phyloP scores from a whole-genome alignment of 2,797 vertebrate species.

The Eospalax fontanierii region DNA sequence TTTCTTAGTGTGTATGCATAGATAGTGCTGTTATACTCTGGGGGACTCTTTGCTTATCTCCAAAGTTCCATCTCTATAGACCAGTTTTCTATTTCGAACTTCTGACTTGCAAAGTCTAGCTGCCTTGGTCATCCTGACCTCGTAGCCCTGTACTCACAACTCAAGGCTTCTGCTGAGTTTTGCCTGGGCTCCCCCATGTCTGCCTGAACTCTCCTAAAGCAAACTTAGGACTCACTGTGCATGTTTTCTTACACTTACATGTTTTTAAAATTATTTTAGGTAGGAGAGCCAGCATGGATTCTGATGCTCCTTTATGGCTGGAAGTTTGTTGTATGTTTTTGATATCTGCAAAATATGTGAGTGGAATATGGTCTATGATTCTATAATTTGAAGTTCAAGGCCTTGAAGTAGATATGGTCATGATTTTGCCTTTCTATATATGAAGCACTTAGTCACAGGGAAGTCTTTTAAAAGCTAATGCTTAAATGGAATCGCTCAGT shows the following conservation, averaged over 20 bases:
- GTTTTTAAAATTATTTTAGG: constrained; percentile 7
- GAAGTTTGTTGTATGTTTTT: constrained; percentile 50
- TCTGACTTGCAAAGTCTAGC: background rate
- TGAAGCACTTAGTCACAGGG: background rate
- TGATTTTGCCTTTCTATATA: constrained; percentile 9
- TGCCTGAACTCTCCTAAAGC: background rate
- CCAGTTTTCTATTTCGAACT: background rate
- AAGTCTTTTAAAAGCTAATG: constrained; percentile 49
- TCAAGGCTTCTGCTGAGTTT: background rate
- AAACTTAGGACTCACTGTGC: background rate
- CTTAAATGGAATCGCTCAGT: constrained; percentile 64
- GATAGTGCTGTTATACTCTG: background rate
- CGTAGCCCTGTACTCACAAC: background rate
- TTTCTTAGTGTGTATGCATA: background rate
- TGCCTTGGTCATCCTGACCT: background rate
- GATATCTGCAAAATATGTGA: constrained; percentile 1
- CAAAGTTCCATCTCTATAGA: background rate
- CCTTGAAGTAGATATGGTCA: background rate
- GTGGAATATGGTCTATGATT: constrained; percentile 28
- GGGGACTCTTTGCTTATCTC: background rate
- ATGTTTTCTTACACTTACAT: background rate
- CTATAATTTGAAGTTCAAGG: constrained; percentile 54
- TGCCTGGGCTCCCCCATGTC: background rate
- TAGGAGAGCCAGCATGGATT: background rate
- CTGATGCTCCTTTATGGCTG: background rate